Percentiles rank a stretch among this genome's conserved stretches.
Evolutionary conservation across 2,113 vertebrate genomes (phyloP).

Genomic region (Argyrosomus japonicus): DNA sequence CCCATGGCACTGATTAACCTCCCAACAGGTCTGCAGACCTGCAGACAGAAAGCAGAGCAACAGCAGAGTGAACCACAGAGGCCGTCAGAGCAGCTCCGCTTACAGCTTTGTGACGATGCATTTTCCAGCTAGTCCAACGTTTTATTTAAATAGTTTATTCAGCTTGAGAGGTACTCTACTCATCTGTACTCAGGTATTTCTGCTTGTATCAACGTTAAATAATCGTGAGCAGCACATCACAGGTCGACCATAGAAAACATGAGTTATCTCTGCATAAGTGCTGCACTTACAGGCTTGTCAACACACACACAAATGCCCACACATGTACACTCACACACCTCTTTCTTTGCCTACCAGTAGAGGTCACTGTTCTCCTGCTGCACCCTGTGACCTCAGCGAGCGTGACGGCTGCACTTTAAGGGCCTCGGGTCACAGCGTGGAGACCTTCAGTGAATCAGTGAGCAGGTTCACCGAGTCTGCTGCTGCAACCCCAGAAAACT

Average conservation of each 20-base stretch:
- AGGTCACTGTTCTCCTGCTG: conserved; percentile 69
- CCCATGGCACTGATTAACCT: too few relatives aligned
- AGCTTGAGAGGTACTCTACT: too few relatives aligned
- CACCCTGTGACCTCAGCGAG: conserved; percentile 7
- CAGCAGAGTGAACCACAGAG: too few relatives aligned
- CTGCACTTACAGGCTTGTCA: neutral
- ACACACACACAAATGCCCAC: neutral
- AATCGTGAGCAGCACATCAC: neutral
- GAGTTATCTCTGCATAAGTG: neutral
- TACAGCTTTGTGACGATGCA: too few relatives aligned
- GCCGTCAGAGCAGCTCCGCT: too few relatives aligned
- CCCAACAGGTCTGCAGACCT: too few relatives aligned
- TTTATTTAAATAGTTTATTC: too few relatives aligned
- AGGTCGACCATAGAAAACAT: too few relatives aligned
- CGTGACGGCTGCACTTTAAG: conserved; percentile 24
- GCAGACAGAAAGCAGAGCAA: too few relatives aligned
- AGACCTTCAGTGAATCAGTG: neutral
- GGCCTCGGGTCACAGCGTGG: conserved; percentile 1
- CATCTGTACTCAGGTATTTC: neutral
- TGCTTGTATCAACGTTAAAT: neutral
- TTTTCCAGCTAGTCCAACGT: too few relatives aligned
- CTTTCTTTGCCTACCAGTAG: conserved; percentile 61
- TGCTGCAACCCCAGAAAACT: conserved; percentile 3
- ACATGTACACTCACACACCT: neutral
- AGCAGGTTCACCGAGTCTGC: neutral